A percentile compares a stretch with the other conserved stretches of the same genome.
These are phyloP conservation scores for Isurus oxyrinchus DNA, from an alignment of 2,113 vertebrate species.

Conservation along the genomic window DNA sequence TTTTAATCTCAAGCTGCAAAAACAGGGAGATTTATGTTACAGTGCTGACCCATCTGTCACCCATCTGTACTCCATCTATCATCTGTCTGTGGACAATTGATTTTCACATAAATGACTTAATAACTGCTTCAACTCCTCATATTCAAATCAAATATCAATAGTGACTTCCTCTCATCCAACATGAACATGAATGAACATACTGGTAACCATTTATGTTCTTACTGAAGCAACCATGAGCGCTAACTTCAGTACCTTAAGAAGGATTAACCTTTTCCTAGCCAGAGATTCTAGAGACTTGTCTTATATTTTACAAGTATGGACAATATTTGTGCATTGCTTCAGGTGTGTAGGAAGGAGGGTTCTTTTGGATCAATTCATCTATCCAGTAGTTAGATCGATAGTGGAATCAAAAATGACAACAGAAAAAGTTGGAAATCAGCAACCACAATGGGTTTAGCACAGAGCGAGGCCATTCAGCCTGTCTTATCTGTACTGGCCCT, in stretches of 20 bases:
- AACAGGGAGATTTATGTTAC: not conserved
- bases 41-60: not conserved
- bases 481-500: not conserved
- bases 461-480: not conserved
- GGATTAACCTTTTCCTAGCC: not conserved
- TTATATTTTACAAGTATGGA: not conserved
- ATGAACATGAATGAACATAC: not conserved
- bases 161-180: not conserved
- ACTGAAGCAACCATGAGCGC: not conserved
- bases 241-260: not conserved
- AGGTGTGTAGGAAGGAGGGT: not conserved
- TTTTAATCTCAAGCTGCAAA: not conserved
- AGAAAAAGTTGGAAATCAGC: not conserved
- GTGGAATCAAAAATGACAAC: not conserved
- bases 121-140: constrained; percentile 19
- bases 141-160: constrained; percentile 8
- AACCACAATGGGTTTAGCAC: not conserved
- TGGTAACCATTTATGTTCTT: not conserved
- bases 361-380: not conserved
- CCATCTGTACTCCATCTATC: constrained; percentile 20
- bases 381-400: not conserved
- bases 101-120: constrained; percentile 28
- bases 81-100: not conserved
- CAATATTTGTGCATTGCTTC: not conserved
- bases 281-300: not conserved